Percentiles rank a stretch among this genome's conserved stretches.
These are phyloP conservation scores for Octodon degus DNA, from an alignment of 2,113 vertebrate genomes.

Conservation along the genomic window DNA sequence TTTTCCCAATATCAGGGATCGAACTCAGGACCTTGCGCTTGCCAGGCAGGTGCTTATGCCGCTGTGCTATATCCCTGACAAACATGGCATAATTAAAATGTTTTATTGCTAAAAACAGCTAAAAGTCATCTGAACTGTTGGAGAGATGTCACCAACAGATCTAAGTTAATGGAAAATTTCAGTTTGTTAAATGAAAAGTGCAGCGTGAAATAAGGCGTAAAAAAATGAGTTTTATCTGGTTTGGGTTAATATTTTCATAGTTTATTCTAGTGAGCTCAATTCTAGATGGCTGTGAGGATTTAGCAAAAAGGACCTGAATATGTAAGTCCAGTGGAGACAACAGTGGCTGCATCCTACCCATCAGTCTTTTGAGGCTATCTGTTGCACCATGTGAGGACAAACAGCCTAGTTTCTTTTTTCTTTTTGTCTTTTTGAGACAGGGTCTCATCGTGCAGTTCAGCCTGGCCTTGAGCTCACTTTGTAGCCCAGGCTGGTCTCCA, in stretches of 20 bases:
- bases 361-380: conserved; percentile 67
- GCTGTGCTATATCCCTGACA: no score
- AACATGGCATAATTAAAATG: not conserved
- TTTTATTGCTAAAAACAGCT: not conserved
- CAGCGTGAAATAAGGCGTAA: not conserved
- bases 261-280: not conserved
- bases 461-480: no score
- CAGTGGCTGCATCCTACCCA: not conserved
- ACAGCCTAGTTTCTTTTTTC: not conserved
- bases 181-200: not conserved
- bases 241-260: conserved; percentile 27
- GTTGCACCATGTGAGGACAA: conserved; percentile 61
- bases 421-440: no score
- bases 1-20: no score
- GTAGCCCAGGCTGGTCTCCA: no score
- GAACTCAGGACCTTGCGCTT: no score
- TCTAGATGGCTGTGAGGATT: conserved; percentile 27
- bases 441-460: no score
- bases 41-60: no score
- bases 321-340: not conserved
- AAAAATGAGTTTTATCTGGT: not conserved
- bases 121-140: not conserved
- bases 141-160: not conserved
- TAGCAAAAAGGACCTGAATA: not conserved
- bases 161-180: not conserved